phyloP scores from a whole-genome alignment of 2,888 invertebrate genomes.

The Sceliomorpha sp. region DNA sequence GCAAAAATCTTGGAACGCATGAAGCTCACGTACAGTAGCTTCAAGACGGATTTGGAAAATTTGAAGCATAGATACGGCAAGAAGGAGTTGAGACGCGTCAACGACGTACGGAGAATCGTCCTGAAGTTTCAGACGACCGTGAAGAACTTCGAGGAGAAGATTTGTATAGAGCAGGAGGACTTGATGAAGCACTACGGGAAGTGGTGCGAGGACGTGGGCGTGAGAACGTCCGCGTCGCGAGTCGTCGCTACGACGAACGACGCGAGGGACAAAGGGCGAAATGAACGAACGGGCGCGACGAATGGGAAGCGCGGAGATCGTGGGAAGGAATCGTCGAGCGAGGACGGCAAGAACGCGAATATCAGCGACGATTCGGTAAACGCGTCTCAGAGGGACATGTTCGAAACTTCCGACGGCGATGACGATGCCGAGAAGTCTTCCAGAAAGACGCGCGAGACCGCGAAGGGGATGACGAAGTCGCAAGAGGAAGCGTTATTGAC shows the following conservation, averaged over 20 bases:
- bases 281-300: not conserved
- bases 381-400: too few species aligned
- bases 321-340: too few species aligned
- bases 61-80: conserved; percentile 37
- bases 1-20: conserved; percentile 17
- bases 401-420: too few species aligned
- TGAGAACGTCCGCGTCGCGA: conserved; percentile 8
- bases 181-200: conserved; percentile 13
- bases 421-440: too few species aligned
- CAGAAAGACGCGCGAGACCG: too few species aligned
- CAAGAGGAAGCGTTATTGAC: too few species aligned
- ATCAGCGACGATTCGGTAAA: too few species aligned
- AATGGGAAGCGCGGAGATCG: too few species aligned
- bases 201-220: conserved; percentile 30
- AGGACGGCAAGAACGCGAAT: too few species aligned
- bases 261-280: not conserved
- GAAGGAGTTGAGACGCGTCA: conserved; percentile 29
- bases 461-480: too few species aligned
- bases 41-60: conserved; percentile 44
- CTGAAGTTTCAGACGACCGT: conserved; percentile 22
- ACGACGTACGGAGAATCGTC: conserved; percentile 33
- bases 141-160: conserved; percentile 14
- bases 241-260: not conserved
- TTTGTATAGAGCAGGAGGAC: conserved; percentile 21
- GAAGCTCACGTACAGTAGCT: conserved; percentile 23